Base-by-base conservation (phyloP, 2,113 vertebrate species). In the Gallinago undulata region DNA sequence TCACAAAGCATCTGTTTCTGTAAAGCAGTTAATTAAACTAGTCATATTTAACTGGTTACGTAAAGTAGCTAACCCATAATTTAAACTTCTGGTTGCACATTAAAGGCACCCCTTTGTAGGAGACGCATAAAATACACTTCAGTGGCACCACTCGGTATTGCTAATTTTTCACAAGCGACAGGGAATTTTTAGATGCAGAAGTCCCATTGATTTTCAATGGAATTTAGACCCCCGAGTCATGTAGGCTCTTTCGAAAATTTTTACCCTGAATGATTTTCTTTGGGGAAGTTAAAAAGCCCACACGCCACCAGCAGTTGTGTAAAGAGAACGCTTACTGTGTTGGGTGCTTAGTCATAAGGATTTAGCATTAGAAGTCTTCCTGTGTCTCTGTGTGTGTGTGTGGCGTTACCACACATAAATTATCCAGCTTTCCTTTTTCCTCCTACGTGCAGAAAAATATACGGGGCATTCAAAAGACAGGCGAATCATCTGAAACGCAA, bases 381-480 rank as follows among this genome's bases (percentile, higher is more conserved):
- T 91, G 89, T 93, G 89, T 94, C 53, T 95, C 9, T 72, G 13
- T 90, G 60, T n/a, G 73, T 48, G 90, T 19, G 28, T 95, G 95
- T 94, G 93, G 90, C 87, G 96, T 96, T 79, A 84, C 87, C 94
- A 87, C 94, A 94, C 93, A 97, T 92, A 96, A 96, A 96, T 97
- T 94, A 96, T 85, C 89, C 75, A 60, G 89, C 94, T 95, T 94
- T 89, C 78, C 70, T 96, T 93, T 96, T 67, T 81, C 81, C 89
- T 93, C 87, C 79, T 92, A 85, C 48, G 9, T 89, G 84, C 2
- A 0, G 87, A 93, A 94, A 95, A 95, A 92, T 83, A 63, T 25
- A 67, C 7, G 0, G 0, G 84, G 87, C 78, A 76, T 92, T 84
- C 72, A 92, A 91, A 92, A 95, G 89, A 82, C 1, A 0, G 89